phyloP scores from a whole-genome alignment of 2,113 vertebrate genomes.

The Microcebus ravelobensis region DNA sequence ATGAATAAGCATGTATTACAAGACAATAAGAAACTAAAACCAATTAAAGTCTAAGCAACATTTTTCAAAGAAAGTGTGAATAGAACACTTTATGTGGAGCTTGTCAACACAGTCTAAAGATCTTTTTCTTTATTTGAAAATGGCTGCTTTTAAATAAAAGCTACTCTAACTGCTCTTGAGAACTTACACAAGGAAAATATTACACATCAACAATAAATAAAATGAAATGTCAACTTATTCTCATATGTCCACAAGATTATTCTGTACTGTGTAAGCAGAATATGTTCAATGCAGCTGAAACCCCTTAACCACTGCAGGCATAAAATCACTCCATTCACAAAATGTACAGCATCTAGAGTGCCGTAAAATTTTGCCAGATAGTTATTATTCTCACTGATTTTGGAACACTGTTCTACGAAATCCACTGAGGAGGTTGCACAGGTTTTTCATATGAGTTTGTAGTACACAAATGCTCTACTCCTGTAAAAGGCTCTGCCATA shows the following conservation, averaged over 20 bases:
- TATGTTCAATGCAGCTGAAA: conserved; percentile 25
- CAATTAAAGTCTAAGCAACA: conserved; percentile 49
- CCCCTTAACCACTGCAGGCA: background rate
- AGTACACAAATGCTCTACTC: background rate
- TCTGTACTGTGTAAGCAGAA: background rate
- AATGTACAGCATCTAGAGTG: background rate
- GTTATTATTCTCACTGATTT: background rate
- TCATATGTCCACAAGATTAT: background rate
- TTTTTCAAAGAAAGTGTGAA: conserved; percentile 26
- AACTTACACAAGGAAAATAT: conserved; percentile 41
- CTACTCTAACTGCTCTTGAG: conserved; percentile 22
- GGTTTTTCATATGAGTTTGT: background rate
- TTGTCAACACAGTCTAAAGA: conserved; percentile 46
- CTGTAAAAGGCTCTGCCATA: background rate
- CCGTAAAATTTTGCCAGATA: background rate
- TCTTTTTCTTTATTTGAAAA: conserved; percentile 60
- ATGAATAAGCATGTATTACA: background rate
- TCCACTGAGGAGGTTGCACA: background rate
- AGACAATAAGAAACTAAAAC: conserved; percentile 41
- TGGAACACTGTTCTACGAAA: background rate
- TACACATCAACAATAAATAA: conserved; percentile 40
- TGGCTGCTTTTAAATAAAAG: conserved; percentile 57
- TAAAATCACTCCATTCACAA: conserved; percentile 19
- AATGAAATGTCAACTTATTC: conserved; percentile 53
- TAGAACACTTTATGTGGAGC: conserved; percentile 17